phyloP scores from a whole-genome alignment of 1,140 invertebrate species.

The Conus ventricosus region DNA sequence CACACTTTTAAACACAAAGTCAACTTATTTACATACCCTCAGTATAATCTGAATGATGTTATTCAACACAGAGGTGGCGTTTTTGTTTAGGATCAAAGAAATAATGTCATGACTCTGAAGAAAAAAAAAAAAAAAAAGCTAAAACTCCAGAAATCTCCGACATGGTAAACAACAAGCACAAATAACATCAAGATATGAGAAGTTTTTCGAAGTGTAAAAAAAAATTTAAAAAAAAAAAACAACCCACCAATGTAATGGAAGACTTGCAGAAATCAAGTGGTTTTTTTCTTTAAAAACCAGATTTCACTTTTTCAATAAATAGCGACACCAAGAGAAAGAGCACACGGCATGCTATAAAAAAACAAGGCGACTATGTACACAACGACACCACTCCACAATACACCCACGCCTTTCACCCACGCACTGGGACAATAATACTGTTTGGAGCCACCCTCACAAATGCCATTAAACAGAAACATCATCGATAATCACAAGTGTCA shows the following conservation, averaged over 20 bases:
- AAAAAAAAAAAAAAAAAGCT: neutral
- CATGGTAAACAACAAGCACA: neutral
- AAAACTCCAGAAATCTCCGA: neutral
- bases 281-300: no score
- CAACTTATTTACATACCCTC: no score
- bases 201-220: neutral
- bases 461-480: neutral
- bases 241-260: slow-evolving; percentile 23
- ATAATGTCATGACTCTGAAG: neutral
- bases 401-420: no score
- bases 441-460: slow-evolving; percentile 12
- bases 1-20: no score
- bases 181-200: neutral
- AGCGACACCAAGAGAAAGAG: no score
- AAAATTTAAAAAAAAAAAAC: neutral
- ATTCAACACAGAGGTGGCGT: no score
- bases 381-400: neutral
- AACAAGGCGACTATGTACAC: neutral
- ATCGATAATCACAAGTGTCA: no score
- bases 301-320: no score
- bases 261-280: slow-evolving; percentile 3
- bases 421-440: slow-evolving; percentile 15
- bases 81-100: no score
- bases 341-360: slow-evolving; percentile 7
- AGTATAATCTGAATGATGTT: no score